phyloP scores from a whole-genome alignment of 2,888 invertebrate genomes.

The Parnassius mnemosyne region DNA sequence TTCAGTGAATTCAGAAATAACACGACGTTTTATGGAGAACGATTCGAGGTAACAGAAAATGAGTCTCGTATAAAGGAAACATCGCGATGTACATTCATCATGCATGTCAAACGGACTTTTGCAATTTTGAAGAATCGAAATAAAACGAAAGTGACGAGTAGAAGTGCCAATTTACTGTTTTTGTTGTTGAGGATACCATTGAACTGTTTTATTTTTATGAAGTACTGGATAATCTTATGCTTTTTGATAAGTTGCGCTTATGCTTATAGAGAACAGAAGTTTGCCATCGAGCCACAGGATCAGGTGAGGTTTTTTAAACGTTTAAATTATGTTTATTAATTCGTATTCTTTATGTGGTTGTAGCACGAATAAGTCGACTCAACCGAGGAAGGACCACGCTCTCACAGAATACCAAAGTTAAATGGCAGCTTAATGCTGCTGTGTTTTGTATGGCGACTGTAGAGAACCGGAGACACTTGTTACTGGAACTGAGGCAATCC shows the following conservation, averaged over 20 bases:
- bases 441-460: too few relatives aligned
- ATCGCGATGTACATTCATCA: constrained; percentile 10
- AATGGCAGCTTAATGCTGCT: too few relatives aligned
- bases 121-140: constrained; percentile 28
- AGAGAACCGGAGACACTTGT: too few relatives aligned
- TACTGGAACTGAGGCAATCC: too few relatives aligned
- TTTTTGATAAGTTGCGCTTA: constrained; percentile 47
- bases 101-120: constrained; percentile 25
- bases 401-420: too few relatives aligned
- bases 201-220: constrained; percentile 36
- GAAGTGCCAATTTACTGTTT: constrained; percentile 64
- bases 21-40: constrained; percentile 21
- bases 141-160: constrained; percentile 52
- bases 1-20: constrained; percentile 18
- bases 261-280: constrained; percentile 66
- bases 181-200: constrained; percentile 62
- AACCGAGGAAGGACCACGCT: too few relatives aligned
- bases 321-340: constrained; percentile 1
- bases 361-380: too few relatives aligned
- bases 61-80: background rate
- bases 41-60: constrained; percentile 19
- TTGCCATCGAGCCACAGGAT: constrained; percentile 73
- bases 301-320: constrained; percentile 54
- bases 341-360: background rate
- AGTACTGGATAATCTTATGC: constrained; percentile 47